Evolutionary conservation across 1,140 invertebrate species (phyloP).

Genomic region (Drosophila nigromelanica): DNA sequence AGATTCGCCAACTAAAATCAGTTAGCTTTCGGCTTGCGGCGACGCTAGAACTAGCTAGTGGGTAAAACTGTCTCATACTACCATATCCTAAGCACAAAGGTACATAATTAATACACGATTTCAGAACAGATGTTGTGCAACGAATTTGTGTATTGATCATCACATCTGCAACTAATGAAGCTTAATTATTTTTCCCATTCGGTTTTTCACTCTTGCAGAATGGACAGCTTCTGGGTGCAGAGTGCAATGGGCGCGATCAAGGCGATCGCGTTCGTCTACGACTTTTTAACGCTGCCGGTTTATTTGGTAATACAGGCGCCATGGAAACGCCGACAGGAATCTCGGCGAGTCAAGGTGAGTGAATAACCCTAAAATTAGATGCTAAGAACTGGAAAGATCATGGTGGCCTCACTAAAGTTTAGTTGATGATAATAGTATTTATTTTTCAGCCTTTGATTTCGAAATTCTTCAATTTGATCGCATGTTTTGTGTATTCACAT

Average conservation of each 20-base stretch:
- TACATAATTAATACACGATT: not conserved
- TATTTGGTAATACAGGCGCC: slow-evolving; percentile 94
- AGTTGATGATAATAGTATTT: not conserved
- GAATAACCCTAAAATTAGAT: not conserved
- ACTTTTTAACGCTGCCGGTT: slow-evolving; percentile 94
- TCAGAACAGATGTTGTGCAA: not conserved
- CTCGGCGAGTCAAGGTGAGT: slow-evolving; percentile 89
- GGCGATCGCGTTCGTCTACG: slow-evolving; percentile 92
- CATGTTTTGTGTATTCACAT: not conserved
- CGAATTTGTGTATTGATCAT: slow-evolving; percentile 19
- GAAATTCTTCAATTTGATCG: not conserved
- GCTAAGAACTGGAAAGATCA: not conserved
- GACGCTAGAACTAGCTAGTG: slow-evolving; percentile 46
- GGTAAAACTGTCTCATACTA: slow-evolving; percentile 3
- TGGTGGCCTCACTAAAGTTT: not conserved
- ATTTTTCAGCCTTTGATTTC: not conserved
- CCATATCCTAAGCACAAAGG: not conserved
- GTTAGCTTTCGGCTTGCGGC: slow-evolving; percentile 63
- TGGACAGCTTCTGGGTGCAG: slow-evolving; percentile 91
- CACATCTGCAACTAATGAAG: slow-evolving; percentile 27
- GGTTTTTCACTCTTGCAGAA: slow-evolving; percentile 84
- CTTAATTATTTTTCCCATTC: slow-evolving; percentile 25
- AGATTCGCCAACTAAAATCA: slow-evolving; percentile 70
- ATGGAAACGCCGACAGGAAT: slow-evolving; percentile 91
- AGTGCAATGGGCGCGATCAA: slow-evolving; percentile 90